Base-by-base conservation (phyloP, 53 echinoderm and acorn worm species). In the Arbacia lixula region DNA sequence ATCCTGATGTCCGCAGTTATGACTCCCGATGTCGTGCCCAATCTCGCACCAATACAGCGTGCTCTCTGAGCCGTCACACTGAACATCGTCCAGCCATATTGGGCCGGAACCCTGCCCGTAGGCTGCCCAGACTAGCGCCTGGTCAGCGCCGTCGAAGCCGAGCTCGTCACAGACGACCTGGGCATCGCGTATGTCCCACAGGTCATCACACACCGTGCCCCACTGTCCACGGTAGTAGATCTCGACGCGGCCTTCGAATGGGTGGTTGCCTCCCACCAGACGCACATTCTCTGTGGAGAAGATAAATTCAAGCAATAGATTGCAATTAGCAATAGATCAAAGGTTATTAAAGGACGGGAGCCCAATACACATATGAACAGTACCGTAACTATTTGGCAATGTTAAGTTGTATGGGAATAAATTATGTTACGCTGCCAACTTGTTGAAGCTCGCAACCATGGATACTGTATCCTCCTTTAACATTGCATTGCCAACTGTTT, bases 131-230 rank as follows among this genome's bases (percentile, higher is more conserved):
- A 63, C 62, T 6, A 64, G 82, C 14, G 82, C 82, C 50, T 38
- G 82, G 51, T 81, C 82, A 41, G 82, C 82, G 26, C 64, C 82
- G n/a, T 3, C 28, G 33, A 63, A 81, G 82, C 64, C 82, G 17
- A 81, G 46, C 0, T 81, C 50, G 4, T 12, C 30, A 32, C 82
- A 81, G 30, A 81, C 82, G 3, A 81, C 82, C n/a, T 34, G 25
- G 21, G 82, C 82, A 32, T 81, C 82, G 19, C 29, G 8, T 4
- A 81, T 5, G 41, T 43, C 12, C 82, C 82, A 81, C 46, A 43
- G 35, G 20, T 81, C 42, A 31, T 81, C 82, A 21, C 82, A 81
- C 0, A 81, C 49, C 31, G 82, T 60, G 17, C 82, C 82, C 82
- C 82, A 81, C 1, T 40, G n/a, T 11, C 19, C 20, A 26, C 43